phyloP scores from a whole-genome alignment of 2,888 invertebrate genomes.

The Tridacna gigas region DNA sequence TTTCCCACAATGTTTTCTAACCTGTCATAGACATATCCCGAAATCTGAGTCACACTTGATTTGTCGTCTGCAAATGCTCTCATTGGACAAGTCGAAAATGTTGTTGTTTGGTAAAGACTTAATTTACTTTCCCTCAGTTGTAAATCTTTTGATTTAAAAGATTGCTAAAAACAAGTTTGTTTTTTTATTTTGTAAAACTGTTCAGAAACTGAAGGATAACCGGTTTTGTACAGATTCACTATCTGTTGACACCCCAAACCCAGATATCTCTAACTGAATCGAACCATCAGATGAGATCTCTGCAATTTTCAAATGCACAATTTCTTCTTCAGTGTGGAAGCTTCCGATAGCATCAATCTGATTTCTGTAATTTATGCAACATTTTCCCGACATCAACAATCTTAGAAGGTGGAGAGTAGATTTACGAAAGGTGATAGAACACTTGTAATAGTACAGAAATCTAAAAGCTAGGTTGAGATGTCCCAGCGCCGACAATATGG shows the following conservation, averaged over 20 bases:
- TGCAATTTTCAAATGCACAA: slow-evolving; percentile 12
- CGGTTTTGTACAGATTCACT: background rate
- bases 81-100: too few species aligned
- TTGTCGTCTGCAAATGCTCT: too few species aligned
- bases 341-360: background rate
- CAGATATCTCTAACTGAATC: slow-evolving; percentile 12
- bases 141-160: too few species aligned
- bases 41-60: too few species aligned
- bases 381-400: background rate
- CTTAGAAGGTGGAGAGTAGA: background rate
- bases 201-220: background rate
- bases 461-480: slow-evolving; percentile 35
- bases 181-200: too few species aligned
- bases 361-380: background rate
- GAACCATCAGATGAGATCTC: slow-evolving; percentile 5
- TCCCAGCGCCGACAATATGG: slow-evolving; percentile 26
- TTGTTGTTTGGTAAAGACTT: too few species aligned
- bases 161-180: too few species aligned
- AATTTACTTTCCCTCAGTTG: too few species aligned
- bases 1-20: too few species aligned
- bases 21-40: too few species aligned
- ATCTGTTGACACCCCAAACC: slow-evolving; percentile 4
- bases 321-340: slow-evolving; percentile 1
- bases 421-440: slow-evolving; percentile 20
- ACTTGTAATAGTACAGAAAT: slow-evolving; percentile 27